A percentile compares a stretch with the other conserved stretches of the same genome.
phyloP scores from a whole-genome alignment of 2,888 invertebrate species.

The Agrotis ipsilon region DNA sequence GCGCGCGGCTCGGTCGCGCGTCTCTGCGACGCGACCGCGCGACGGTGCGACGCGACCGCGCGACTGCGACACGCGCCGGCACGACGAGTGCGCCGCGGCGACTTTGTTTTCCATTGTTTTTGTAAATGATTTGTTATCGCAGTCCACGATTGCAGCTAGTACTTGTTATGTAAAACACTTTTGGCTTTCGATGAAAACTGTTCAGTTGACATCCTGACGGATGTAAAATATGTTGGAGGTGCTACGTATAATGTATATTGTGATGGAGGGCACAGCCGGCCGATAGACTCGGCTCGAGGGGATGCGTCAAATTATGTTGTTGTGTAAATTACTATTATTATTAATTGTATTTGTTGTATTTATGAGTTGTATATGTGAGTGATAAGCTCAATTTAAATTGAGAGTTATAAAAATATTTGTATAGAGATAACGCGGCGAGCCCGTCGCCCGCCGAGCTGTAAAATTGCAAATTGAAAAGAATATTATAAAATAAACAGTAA shows the following conservation, averaged over 20 bases:
- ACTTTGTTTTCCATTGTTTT: slow-evolving; percentile 66
- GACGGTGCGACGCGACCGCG: neutral
- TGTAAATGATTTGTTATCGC: slow-evolving; percentile 70
- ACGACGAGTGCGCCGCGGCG: slow-evolving; percentile 39
- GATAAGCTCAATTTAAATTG: slow-evolving; percentile 75
- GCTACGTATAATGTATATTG: slow-evolving; percentile 72
- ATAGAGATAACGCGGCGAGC: slow-evolving; percentile 63
- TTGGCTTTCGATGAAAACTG: slow-evolving; percentile 55
- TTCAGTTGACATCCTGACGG: slow-evolving; percentile 69
- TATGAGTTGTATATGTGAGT: slow-evolving; percentile 81
- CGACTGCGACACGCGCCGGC: slow-evolving; percentile 7
- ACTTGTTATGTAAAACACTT: slow-evolving; percentile 58
- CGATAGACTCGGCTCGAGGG: slow-evolving; percentile 36
- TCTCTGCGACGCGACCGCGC: neutral
- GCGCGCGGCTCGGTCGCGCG: slow-evolving; percentile 2
- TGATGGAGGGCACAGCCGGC: slow-evolving; percentile 48
- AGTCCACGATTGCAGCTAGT: slow-evolving; percentile 66
- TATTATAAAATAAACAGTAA: slow-evolving; percentile 73
- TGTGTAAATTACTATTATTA: slow-evolving; percentile 84
- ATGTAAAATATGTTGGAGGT: slow-evolving; percentile 78
- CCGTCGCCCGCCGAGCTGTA: slow-evolving; percentile 62
- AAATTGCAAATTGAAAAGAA: slow-evolving; percentile 76
- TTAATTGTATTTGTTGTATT: slow-evolving; percentile 85
- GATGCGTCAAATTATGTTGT: slow-evolving; percentile 74
- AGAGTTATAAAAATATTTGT: slow-evolving; percentile 77